phyloP scores from a whole-genome alignment of 2,113 vertebrate species.

The Pterophyllum scalare region DNA sequence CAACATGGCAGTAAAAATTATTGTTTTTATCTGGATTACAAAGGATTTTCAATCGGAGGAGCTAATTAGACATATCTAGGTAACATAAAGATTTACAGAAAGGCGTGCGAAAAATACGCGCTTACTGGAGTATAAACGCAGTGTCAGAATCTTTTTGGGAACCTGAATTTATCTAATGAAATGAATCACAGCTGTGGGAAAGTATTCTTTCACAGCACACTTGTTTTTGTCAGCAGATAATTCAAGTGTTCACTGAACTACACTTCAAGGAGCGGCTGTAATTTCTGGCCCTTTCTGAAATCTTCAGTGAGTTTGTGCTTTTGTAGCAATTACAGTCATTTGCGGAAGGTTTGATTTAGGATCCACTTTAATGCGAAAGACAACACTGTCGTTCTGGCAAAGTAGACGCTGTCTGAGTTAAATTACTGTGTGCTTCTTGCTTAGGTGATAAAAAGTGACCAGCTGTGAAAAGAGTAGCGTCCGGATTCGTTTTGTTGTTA shows the following conservation, averaged over 20 bases:
- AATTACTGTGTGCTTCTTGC: not conserved
- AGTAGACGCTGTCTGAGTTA: not conserved
- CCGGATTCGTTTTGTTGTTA: not conserved
- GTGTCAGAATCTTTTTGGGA: not conserved
- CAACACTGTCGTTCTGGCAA: not conserved
- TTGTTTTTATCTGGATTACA: not conserved
- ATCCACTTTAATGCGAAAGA: not conserved
- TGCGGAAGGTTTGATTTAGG: constrained; percentile 30
- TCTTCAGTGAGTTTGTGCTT: not conserved
- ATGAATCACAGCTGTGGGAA: constrained; percentile 16
- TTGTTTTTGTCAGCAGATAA: constrained; percentile 14
- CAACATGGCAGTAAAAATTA: not conserved
- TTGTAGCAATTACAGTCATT: constrained; percentile 15
- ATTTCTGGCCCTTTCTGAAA: constrained; percentile 3
- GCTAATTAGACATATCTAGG: not conserved
- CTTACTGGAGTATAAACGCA: not conserved
- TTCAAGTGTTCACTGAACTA: not conserved
- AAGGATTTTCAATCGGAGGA: rapidly evolving
- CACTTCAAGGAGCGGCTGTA: not conserved
- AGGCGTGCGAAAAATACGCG: not conserved
- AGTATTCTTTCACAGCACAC: not conserved
- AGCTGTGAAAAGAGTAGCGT: not conserved
- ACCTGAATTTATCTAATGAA: not conserved
- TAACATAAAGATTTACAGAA: not conserved
- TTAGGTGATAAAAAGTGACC: not conserved